A percentile compares a stretch with the other conserved stretches of the same genome.
phyloP scores from a whole-genome alignment of 2,113 vertebrate species.

The Meriones unguiculatus region DNA sequence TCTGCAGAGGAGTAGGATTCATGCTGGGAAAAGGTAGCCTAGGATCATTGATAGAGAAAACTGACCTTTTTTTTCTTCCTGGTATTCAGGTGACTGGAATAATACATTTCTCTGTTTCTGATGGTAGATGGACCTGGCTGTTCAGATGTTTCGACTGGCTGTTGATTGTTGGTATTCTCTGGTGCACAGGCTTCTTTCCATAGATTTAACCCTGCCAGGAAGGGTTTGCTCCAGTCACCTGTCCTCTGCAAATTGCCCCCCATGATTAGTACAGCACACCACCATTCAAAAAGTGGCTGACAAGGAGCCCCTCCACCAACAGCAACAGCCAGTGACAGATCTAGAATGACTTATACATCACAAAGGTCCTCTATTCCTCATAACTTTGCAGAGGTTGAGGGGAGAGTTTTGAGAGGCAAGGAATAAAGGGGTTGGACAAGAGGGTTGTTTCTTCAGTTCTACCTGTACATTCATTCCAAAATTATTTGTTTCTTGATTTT shows the following conservation, averaged over 20 bases:
- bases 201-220: not conserved
- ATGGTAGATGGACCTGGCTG: not conserved
- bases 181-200: not conserved
- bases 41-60: not conserved
- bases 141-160: fast-evolving
- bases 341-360: not conserved
- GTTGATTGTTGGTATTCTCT: not conserved
- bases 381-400: not conserved
- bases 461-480: not conserved
- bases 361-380: not conserved
- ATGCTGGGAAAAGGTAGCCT: not conserved
- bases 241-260: not conserved
- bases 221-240: not conserved
- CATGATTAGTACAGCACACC: not conserved
- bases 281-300: constrained; percentile 1
- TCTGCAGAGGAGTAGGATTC: not conserved
- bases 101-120: not conserved
- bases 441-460: not conserved
- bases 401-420: not conserved
- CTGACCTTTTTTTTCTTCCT: constrained; percentile 23
- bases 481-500: not conserved
- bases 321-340: not conserved
- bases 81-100: not conserved
- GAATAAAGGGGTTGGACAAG: not conserved
- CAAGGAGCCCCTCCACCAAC: no score